These are phyloP conservation scores for Sesamia inferens DNA, from an alignment of 2,888 invertebrate genomes.

Conservation along the genomic window DNA sequence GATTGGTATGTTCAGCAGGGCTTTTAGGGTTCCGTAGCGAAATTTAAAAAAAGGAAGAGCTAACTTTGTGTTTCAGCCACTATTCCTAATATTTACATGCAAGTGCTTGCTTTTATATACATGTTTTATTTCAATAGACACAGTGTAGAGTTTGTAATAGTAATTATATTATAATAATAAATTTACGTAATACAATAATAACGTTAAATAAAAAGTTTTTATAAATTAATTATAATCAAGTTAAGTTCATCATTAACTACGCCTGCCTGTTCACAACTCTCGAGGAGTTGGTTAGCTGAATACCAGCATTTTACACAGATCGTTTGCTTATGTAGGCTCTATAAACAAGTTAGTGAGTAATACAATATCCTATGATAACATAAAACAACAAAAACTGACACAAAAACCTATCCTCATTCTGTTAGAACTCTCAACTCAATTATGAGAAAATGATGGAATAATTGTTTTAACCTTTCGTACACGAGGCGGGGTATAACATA, in stretches of 20 bases:
- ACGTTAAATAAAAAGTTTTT: not conserved
- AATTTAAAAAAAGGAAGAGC: conserved; percentile 4
- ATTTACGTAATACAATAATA: no score
- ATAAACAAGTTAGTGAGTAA: not conserved
- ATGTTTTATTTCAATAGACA: not conserved
- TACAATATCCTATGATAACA: not conserved
- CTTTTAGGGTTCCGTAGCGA: conserved; percentile 8
- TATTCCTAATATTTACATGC: not conserved
- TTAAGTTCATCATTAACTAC: not conserved
- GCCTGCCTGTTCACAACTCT: no score
- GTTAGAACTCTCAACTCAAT: not conserved
- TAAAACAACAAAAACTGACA: not conserved
- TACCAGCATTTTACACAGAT: not conserved
- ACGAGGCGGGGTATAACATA: no score
- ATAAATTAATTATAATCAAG: not conserved
- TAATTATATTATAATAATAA: no score
- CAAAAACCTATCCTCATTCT: not conserved
- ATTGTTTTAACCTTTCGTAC: no score
- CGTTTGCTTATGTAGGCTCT: not conserved
- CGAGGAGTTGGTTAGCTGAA: not conserved
- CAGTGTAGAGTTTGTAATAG: not conserved
- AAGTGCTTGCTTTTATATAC: not conserved
- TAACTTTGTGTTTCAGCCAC: not conserved
- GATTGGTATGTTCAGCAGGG: conserved; percentile 82
- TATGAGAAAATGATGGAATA: not conserved